Evolutionary conservation across 2,113 vertebrate species (phyloP).

Genomic region (Hippocampus zosterae): DNA sequence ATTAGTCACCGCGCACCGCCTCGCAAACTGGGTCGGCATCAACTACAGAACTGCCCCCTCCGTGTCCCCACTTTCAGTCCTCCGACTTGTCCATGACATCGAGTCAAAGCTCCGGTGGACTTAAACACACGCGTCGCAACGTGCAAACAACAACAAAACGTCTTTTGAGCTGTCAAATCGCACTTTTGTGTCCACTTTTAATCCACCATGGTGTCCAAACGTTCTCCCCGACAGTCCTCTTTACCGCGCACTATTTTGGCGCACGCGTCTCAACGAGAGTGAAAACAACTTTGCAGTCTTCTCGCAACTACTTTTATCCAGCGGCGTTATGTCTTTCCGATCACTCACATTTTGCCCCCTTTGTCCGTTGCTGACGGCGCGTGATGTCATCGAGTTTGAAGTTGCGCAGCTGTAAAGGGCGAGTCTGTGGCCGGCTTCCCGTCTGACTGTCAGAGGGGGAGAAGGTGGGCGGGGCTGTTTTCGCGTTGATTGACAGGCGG

Average conservation of each 20-base stretch:
- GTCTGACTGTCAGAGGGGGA: conserved; percentile 25
- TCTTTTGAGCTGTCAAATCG: neutral
- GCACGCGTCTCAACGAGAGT: neutral
- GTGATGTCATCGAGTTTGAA: conserved; percentile 7
- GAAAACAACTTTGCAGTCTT: neutral
- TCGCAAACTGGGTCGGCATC: conserved; percentile 11
- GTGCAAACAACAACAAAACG: neutral
- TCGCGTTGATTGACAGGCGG: conserved; percentile 53
- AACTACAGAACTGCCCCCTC: neutral
- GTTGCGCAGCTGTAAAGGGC: conserved; percentile 39
- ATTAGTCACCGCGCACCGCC: conserved; percentile 21
- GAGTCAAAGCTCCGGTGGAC: conserved; percentile 1
- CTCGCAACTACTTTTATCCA: conserved; percentile 44
- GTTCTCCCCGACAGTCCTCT: neutral
- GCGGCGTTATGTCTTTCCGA: conserved; percentile 26
- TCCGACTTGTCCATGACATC: conserved; percentile 27
- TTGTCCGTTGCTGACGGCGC: neutral
- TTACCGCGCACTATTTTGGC: neutral
- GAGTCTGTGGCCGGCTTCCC: conserved; percentile 35
- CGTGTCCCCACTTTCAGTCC: conserved; percentile 11
- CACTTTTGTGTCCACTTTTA: neutral
- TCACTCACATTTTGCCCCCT: conserved; percentile 56
- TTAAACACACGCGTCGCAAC: conserved; percentile 39
- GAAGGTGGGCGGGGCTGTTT: conserved; percentile 40
- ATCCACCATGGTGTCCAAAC: neutral